These are phyloP conservation scores for Protophormia terraenovae DNA, from an alignment of 2,888 invertebrate genomes.

Conservation along the genomic window DNA sequence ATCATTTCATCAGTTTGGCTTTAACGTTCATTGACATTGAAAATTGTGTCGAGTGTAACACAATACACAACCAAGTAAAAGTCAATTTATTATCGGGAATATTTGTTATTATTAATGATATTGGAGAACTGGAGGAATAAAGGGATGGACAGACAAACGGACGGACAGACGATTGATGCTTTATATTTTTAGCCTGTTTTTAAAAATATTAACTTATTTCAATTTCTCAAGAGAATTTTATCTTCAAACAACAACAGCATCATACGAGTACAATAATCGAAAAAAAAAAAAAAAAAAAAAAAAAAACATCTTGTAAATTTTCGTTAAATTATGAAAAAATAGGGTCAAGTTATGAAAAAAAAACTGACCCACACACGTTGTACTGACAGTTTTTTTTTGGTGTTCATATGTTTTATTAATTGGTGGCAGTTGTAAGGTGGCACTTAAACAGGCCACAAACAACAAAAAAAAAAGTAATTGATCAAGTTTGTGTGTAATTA, in stretches of 20 bases:
- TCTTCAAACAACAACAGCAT: not conserved
- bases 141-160: too few relatives aligned
- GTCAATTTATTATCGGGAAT: slow-evolving; percentile 43
- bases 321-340: slow-evolving; percentile 37
- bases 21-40: slow-evolving; percentile 63
- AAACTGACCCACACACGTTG: slow-evolving; percentile 52
- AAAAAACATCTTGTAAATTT: slow-evolving; percentile 13
- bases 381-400: not conserved
- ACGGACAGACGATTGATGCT: too few relatives aligned
- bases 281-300: not conserved
- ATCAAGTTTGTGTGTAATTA: slow-evolving; percentile 11
- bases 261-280: not conserved
- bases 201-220: slow-evolving; percentile 13
- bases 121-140: not conserved
- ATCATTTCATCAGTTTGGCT: slow-evolving; percentile 30
- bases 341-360: slow-evolving; percentile 42
- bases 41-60: slow-evolving; percentile 46
- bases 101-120: slow-evolving; percentile 26
- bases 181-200: slow-evolving; percentile 19
- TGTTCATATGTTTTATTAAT: too few relatives aligned
- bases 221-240: slow-evolving; percentile 37
- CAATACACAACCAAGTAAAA: slow-evolving; percentile 39
- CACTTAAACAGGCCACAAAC: not conserved
- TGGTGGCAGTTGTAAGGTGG: not conserved
- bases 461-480: too few relatives aligned